Conservation (phyloP, 64 coral and sea anemone species). For the Pocillopora verrucosa region DNA sequence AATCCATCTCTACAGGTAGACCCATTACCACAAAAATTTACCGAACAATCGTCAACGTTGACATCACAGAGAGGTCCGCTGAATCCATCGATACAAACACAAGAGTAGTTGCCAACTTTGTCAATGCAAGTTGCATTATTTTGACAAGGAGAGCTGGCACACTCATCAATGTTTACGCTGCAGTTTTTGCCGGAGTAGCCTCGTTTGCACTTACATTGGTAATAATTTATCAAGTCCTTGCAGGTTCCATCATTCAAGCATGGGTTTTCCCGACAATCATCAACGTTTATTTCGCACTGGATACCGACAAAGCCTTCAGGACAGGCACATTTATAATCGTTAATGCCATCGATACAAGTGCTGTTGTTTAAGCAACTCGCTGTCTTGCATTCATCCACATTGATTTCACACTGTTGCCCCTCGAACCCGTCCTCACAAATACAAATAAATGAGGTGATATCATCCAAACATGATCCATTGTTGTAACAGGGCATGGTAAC, state of each 20-base stretch:
- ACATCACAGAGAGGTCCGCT: slow-evolving; percentile 14
- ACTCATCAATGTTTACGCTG: slow-evolving; percentile 31
- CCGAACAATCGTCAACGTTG: slow-evolving; percentile 36
- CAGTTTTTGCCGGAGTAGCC: slow-evolving; percentile 42
- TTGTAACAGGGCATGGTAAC: slow-evolving; percentile 28
- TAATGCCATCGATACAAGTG: slow-evolving; percentile 12
- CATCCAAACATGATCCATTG: slow-evolving; percentile 40
- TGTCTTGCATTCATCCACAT: slow-evolving; percentile 15
- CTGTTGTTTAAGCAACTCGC: slow-evolving; percentile 16
- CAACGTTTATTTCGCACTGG: slow-evolving; percentile 33
- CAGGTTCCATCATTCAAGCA: slow-evolving; percentile 52
- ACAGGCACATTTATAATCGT: slow-evolving; percentile 30
- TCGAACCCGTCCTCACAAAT: slow-evolving; percentile 43
- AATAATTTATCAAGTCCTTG: slow-evolving; percentile 31
- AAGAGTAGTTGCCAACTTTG: slow-evolving; percentile 19
- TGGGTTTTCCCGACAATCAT: slow-evolving; percentile 35
- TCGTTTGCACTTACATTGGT: slow-evolving; percentile 8
- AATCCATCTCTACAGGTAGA: slow-evolving; percentile 24
- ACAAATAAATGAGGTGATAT: slow-evolving; percentile 20
- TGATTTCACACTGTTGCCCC: slow-evolving; percentile 31
- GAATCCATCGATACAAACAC: slow-evolving; percentile 34
- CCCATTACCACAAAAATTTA: slow-evolving; percentile 7
- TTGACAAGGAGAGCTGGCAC: slow-evolving; percentile 18
- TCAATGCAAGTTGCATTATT: slow-evolving; percentile 54
- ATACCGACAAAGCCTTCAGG: slow-evolving; percentile 19